Evolutionary conservation across 2,797 vertebrate genomes (phyloP), one percentile per base, ranked within the genome.

Genomic region (Rhinatrema bivittatum): DNA sequence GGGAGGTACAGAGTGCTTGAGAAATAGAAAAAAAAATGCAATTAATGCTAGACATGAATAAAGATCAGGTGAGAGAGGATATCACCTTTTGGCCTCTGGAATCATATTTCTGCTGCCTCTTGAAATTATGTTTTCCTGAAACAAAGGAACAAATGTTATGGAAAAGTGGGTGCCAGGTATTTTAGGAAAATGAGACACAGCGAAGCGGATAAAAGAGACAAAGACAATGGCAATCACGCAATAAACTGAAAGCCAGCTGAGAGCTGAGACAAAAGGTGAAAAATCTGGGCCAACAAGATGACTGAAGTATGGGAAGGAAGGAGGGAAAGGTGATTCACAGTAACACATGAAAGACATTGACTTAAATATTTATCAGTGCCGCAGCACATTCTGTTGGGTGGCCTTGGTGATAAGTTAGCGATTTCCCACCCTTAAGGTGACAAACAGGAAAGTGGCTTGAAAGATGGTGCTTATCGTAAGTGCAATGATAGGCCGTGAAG

Each of bases 61-160:
- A 74, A 79, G 73, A 81, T 75, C 75, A 78, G 79, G 78, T 85
- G 78, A 76, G 70, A 59, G 56, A 81, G 81, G 82, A 82, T 73
- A 61, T 82, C 73, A 79, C 76, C 78, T 58, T 31, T 25, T 73
- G 80, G 74, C 80, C 81, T 78, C 62, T 68, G 70, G 74, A 81
- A 64, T 57, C 34, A 46, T 52, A 51, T 76, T 81, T 77, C 68
- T 80, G 77, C 77, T 76, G 76, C 61, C 65, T 81, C 72, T 62
- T 47, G 48, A 72, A 63, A 76, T 72, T 64, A 62, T 73, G 68
- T 69, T 74, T 79, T 60, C 78, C 79, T 79, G 75, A 71, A 81
- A 80, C 75, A 81, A 79, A 82, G 61, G 70, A 66, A 82, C 34
- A 60, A 76, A 63, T 70, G 68, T 78, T 77, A 74, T 54, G 72